Percentiles rank a stretch among this genome's conserved stretches.
Evolutionary conservation across 64 coral and sea anemone species (phyloP).

Genomic region (Stichodactyla helianthus): DNA sequence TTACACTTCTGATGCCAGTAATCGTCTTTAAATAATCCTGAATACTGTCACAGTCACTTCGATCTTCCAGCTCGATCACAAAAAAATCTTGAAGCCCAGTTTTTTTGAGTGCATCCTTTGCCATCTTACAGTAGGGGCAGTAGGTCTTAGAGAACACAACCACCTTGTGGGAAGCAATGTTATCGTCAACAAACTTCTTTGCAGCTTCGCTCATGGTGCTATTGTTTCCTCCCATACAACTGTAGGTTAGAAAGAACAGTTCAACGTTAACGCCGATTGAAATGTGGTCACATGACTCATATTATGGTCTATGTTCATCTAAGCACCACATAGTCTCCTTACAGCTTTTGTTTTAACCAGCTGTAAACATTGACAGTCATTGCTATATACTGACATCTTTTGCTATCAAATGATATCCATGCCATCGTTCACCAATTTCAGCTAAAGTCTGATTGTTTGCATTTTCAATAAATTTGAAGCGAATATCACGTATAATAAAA

Average conservation of each 20-base stretch:
- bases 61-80: conserved; percentile 45
- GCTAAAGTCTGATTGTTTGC: no score
- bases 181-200: conserved; percentile 31
- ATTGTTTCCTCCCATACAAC: not conserved
- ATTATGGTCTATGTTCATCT: no score
- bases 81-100: conserved; percentile 56
- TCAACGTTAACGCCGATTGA: no score
- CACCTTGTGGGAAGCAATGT: conserved; percentile 46
- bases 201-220: not conserved
- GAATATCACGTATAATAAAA: no score
- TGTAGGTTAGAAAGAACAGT: not conserved
- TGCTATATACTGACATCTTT: no score
- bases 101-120: conserved; percentile 27
- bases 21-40: conserved; percentile 24
- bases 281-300: no score
- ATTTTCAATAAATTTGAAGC: no score
- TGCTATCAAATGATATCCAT: no score
- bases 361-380: no score
- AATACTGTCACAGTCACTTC: conserved; percentile 45
- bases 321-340: no score
- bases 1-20: conserved; percentile 40
- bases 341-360: no score
- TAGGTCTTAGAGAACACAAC: conserved; percentile 64
- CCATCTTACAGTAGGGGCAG: conserved; percentile 60
- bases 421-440: no score